phyloP scores from a whole-genome alignment of 2,113 vertebrate species.

The Hyaena hyaena region DNA sequence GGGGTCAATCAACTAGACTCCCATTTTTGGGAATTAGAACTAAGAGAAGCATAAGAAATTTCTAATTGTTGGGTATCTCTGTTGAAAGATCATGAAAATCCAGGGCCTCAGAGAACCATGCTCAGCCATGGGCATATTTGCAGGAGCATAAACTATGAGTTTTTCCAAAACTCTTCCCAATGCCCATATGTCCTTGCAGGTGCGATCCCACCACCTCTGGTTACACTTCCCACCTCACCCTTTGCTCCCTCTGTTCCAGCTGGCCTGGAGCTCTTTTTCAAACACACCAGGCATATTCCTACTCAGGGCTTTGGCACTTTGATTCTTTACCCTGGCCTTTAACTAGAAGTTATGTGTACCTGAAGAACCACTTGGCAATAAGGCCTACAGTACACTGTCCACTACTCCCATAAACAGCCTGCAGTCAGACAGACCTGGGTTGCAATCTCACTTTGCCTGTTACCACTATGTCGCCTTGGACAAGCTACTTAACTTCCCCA shows the following conservation, averaged over 20 bases:
- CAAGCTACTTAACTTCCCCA: background rate
- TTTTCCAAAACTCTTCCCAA: background rate
- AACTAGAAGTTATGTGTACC: background rate
- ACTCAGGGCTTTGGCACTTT: background rate
- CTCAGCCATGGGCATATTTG: background rate
- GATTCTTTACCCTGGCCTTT: background rate
- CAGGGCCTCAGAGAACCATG: background rate
- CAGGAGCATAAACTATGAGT: background rate
- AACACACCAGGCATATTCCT: background rate
- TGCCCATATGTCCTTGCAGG: background rate
- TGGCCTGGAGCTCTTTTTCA: background rate
- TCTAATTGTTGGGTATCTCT: background rate
- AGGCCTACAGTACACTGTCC: accelerated
- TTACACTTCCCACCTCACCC: background rate
- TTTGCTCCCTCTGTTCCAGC: background rate
- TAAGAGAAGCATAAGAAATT: background rate
- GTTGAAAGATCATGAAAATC: background rate
- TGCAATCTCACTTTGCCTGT: background rate
- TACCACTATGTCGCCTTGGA: background rate
- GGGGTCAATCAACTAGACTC: background rate
- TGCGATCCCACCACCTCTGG: accelerated
- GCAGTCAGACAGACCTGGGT: background rate
- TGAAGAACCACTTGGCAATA: background rate
- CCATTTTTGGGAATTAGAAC: background rate
- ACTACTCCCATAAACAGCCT: background rate